These are phyloP conservation scores for Phymanthus crucifer DNA, from an alignment of 92 coral and sea anemone genomes.

Conservation along the genomic window DNA sequence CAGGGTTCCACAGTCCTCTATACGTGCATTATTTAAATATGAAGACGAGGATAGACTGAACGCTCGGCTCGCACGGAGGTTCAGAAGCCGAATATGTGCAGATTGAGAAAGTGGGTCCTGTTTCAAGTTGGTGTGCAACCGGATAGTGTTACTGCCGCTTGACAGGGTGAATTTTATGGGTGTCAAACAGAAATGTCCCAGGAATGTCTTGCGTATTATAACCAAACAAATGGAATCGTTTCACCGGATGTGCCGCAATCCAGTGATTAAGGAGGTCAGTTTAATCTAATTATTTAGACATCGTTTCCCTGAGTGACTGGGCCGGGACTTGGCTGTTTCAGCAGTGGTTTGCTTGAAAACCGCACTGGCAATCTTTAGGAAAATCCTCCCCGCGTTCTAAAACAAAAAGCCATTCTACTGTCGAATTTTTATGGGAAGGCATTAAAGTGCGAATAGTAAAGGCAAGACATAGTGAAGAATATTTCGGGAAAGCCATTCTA, in stretches of 20 bases:
- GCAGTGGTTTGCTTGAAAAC: conserved; percentile 6
- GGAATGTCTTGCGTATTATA: conserved; percentile 27
- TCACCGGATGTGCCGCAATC: conserved; percentile 45
- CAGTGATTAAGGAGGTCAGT: conserved; percentile 21
- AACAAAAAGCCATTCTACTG: conserved; percentile 7
- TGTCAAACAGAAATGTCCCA: conserved; percentile 31
- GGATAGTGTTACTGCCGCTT: conserved; percentile 62
- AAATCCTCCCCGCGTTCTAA: background rate
- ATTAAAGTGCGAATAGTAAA: too few relatives aligned
- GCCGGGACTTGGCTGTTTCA: conserved; percentile 15
- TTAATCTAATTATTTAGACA: conserved; percentile 33
- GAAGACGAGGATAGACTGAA: conserved; percentile 13
- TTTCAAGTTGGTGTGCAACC: conserved; percentile 48
- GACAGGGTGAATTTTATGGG: conserved; percentile 36
- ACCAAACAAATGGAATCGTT: conserved; percentile 23
- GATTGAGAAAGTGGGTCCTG: conserved; percentile 74
- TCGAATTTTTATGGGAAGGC: background rate
- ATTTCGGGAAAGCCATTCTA: too few relatives aligned
- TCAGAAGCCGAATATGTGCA: conserved; percentile 57
- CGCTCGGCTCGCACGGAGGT: conserved; percentile 66
- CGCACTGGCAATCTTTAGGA: conserved; percentile 18
- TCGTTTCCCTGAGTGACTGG: background rate
- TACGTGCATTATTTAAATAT: conserved; percentile 30
- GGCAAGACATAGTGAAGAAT: too few relatives aligned
- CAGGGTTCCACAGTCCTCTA: conserved; percentile 11